Evolutionary conservation across 2,113 vertebrate species (phyloP).

Genomic region (Calidris pugnax): DNA sequence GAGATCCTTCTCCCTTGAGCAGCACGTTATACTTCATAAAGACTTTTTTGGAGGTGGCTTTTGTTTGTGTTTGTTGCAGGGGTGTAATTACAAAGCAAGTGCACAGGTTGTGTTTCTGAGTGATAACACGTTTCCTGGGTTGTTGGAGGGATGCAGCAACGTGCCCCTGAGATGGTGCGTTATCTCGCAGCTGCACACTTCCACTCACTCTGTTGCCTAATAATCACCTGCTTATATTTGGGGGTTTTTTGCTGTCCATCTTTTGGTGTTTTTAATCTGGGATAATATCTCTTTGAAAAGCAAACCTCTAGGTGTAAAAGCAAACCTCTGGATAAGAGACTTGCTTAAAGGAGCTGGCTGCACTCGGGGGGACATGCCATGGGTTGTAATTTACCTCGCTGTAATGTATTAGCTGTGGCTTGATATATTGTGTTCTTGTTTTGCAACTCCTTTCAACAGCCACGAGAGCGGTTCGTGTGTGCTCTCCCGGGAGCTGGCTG

Average conservation of each 20-base stretch:
- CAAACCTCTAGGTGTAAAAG: not conserved
- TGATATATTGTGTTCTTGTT: not conserved
- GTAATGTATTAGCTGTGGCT: not conserved
- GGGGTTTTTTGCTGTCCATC: not conserved
- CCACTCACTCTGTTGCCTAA: not conserved
- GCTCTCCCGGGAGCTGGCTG: not conserved
- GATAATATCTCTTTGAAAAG: slow-evolving; percentile 49
- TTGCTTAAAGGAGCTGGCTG: not conserved
- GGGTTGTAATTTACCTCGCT: not conserved
- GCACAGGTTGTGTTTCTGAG: slow-evolving; percentile 51
- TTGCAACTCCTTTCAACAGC: not conserved
- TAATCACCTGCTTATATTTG: not conserved
- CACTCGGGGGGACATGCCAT: not conserved
- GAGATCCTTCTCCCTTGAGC: not conserved
- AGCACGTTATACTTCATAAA: not conserved
- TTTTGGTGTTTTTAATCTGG: slow-evolving; percentile 35
- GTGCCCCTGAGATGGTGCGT: slow-evolving; percentile 32
- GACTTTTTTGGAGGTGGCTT: not conserved
- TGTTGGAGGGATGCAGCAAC: not conserved
- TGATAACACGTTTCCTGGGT: slow-evolving; percentile 51
- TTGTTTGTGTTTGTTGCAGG: slow-evolving; percentile 45
- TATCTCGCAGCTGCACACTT: slow-evolving; percentile 62
- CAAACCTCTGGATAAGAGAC: not conserved
- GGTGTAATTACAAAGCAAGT: slow-evolving; percentile 24
- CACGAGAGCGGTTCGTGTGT: fast-evolving